Evolutionary conservation across 1,140 invertebrate species (phyloP), one percentile per base, ranked within the genome.

Genomic region (Oryctes rhinoceros): DNA sequence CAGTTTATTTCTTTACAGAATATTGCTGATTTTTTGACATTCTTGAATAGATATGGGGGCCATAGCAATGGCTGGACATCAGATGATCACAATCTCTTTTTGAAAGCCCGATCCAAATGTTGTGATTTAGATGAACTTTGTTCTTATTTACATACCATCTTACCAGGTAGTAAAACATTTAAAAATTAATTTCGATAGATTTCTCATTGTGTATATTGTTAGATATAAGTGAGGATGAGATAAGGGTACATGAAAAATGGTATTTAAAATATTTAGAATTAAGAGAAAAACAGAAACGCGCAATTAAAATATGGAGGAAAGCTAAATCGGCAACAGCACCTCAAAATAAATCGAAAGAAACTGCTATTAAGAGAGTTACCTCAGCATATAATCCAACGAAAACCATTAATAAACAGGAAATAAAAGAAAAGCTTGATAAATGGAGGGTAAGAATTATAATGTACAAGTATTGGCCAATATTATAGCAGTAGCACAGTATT

Each of bases 41-140:
- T 90, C 83, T 82, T 90, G 74, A 83, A 83, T 49, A 84, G 83
- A 79, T 88, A 83, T 79, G 83, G 82, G 59, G 89, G 89, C 53
- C 88, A 88, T 67, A 87, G 88, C 79, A 89, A 89, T 18, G 89
- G 89, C 39, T 91, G 90, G 90, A 84, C 87, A 49, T 86, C 86
- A 83, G 89, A 90, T 78, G 87, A 90, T 81, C 89, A 90, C 80
- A 87, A 87, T 59, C 81, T 89, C 76, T 91, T 90, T 84, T 81
- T 88, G 44, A 87, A 87, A 83, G 84, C 86, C 47, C 88, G 88
- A 85, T 84, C 84, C 75, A 90, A 88, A 84, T 84, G 88, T 82
- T 88, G 87, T 83, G 76, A 83, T 67, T 18, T 78, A 15, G 75
- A 85, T 10, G 81, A 85, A 76, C 20, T 85, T 9, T 44, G 82